Conservation (phyloP, 2,797 vertebrate species). For the Tachyglossus aculeatus region DNA sequence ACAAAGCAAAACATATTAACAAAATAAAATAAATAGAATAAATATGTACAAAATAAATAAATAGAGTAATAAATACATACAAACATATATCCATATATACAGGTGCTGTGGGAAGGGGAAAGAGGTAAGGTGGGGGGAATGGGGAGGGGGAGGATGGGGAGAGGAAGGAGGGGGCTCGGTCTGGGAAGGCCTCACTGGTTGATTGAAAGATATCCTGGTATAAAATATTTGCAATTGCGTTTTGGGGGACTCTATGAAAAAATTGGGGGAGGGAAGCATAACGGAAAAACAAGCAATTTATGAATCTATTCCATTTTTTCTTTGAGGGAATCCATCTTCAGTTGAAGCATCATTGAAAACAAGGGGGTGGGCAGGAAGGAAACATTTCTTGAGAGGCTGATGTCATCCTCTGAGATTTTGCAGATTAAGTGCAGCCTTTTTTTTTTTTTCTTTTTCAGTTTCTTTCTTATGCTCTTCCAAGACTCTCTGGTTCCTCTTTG, state of each 20-base stretch:
- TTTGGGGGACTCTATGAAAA: background rate
- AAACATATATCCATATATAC: too few relatives aligned
- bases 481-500: slow-evolving; percentile 21
- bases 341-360: background rate
- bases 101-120: too few relatives aligned
- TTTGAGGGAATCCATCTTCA: background rate
- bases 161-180: too few relatives aligned
- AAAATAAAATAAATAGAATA: too few relatives aligned
- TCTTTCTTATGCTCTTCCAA: slow-evolving; percentile 35
- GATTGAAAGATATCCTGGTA: background rate
- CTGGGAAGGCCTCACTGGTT: too few relatives aligned
- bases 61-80: too few relatives aligned
- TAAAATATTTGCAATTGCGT: background rate
- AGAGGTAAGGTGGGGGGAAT: too few relatives aligned
- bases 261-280: background rate
- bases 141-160: too few relatives aligned
- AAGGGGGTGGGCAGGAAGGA: background rate
- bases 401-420: slow-evolving; percentile 10
- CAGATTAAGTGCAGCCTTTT: background rate
- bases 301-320: background rate
- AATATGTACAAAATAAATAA: too few relatives aligned
- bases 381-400: slow-evolving; percentile 12
- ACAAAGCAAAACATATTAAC: too few relatives aligned
- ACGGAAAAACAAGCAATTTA: background rate
- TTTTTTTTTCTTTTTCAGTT: slow-evolving; percentile 5